Base-by-base conservation (phyloP, 2,888 invertebrate genomes). In the Craniophora ligustri region DNA sequence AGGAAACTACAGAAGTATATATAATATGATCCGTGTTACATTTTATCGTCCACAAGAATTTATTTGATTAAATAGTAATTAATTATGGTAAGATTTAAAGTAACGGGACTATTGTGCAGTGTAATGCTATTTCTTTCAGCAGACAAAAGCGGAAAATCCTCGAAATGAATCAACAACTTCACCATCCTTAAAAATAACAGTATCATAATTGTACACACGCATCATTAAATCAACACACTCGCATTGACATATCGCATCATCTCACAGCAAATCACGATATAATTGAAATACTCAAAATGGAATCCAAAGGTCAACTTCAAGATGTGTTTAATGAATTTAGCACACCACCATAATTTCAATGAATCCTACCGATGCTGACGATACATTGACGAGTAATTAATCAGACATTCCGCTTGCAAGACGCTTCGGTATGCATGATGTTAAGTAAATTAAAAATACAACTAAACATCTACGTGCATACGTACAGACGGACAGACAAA, bases 361-460 rank as follows among this genome's bases (percentile, higher is more conserved):
- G 48, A 67, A 55, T 26, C 55, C 40, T 66, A 56, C 50, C 60
- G 62, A 45, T 36, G 48, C 61, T 47, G 71, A 53, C 51, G 45
- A 59, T 70, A 73, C 58, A 38, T 50, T 53, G 48, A 42, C 60
- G 49, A 59, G 56, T 70, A 75, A 75, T 75, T 76, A 69, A 75
- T 76, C 58, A 69, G 58, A 35, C 39, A 79, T 74, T 74, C 75
- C 40, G 49, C 50, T 63, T 66, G 49, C 66, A 63, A 35, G 23
- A 54, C 42, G 59, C 54, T 36, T 30, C 14, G 45, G 66, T 69
- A 72, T 67, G 62, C 53, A 63, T 56, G 53, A 51, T 58, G 58
- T 49, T 40, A 44, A 71, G 55, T 60, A 70, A 78, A 81, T 79
- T 78, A 78, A 81, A 75, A 79, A 69, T 67, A 75, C 69, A 50